These are phyloP conservation scores for Heliothis peltigera DNA, from an alignment of 2,888 invertebrate species.

Conservation along the genomic window DNA sequence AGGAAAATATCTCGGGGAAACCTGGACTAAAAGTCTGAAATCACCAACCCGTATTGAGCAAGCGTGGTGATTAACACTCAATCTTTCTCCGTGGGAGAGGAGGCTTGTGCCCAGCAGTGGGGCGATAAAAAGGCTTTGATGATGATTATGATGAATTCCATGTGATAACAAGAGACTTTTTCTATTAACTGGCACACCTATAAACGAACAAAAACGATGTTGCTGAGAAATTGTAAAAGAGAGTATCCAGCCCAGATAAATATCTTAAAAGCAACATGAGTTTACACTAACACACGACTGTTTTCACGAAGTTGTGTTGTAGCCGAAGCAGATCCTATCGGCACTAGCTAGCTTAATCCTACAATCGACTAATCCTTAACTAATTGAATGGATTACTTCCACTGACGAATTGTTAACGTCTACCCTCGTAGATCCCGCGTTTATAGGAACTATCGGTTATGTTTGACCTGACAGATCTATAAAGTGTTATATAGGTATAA, in stretches of 20 bases:
- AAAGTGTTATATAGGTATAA: not conserved
- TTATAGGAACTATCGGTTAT: constrained; percentile 34
- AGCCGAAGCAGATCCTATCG: constrained; percentile 58
- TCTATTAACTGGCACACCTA: no score
- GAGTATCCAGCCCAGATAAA: not conserved
- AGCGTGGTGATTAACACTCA: no score
- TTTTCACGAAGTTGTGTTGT: constrained; percentile 40
- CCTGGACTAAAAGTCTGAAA: no score
- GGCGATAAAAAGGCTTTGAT: no score
- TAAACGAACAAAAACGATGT: no score
- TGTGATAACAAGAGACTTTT: no score
- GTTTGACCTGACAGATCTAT: constrained; percentile 10
- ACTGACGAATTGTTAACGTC: constrained; percentile 63
- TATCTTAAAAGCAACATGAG: constrained; percentile 14
- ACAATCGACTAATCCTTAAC: constrained; percentile 76
- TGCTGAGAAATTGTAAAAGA: no score
- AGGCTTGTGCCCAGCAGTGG: no score
- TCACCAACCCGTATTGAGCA: no score
- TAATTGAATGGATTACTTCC: constrained; percentile 78
- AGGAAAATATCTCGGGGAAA: no score
- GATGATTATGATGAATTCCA: no score
- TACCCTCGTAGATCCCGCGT: constrained; percentile 44
- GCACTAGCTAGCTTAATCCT: constrained; percentile 66
- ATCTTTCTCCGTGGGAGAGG: no score
- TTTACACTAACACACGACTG: constrained; percentile 15